A percentile compares a stretch with the other conserved stretches of the same genome.
phyloP scores from a whole-genome alignment of 2,888 invertebrate genomes.

The Shargacucullia verbasci region DNA sequence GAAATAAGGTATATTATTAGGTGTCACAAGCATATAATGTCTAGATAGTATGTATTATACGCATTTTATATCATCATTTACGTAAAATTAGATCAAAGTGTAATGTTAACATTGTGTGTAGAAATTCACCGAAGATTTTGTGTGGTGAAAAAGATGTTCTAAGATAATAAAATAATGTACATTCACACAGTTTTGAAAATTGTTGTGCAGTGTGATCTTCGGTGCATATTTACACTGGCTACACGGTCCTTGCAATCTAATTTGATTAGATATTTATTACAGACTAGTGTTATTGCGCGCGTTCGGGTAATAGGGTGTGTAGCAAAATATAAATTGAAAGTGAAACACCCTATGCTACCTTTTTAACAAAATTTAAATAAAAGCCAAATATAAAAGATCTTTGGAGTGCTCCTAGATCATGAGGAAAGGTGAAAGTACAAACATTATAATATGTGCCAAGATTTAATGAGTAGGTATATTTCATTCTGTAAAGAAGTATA shows the following conservation, averaged over 20 bases:
- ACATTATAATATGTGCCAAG: constrained; percentile 60
- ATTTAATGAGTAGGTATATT: constrained; percentile 54
- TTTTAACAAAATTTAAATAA: constrained; percentile 32
- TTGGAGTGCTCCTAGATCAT: constrained; percentile 29
- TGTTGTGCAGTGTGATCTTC: too few species aligned
- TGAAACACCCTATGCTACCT: constrained; percentile 3
- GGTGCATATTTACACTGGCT: constrained; percentile 1
- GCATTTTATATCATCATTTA: constrained; percentile 23
- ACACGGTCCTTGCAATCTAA: constrained; percentile 19
- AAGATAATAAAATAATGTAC: background rate
- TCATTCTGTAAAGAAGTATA: constrained; percentile 47
- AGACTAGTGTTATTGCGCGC: constrained; percentile 8
- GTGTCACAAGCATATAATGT: constrained; percentile 33
- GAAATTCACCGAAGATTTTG: constrained; percentile 4
- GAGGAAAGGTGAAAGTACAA: constrained; percentile 55
- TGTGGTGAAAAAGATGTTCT: constrained; percentile 6
- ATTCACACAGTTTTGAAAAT: too few species aligned
- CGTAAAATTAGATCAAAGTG: constrained; percentile 7
- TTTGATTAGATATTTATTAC: constrained; percentile 34
- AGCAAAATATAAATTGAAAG: constrained; percentile 1
- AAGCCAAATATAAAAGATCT: constrained; percentile 51
- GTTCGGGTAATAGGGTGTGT: constrained; percentile 5
- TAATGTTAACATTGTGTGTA: constrained; percentile 1
- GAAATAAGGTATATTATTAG: constrained; percentile 20
- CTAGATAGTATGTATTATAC: constrained; percentile 28